Percentiles rank a stretch among this genome's conserved stretches.
Conservation (phyloP, 2,113 vertebrate genomes). For the Pelusios castaneus region DNA sequence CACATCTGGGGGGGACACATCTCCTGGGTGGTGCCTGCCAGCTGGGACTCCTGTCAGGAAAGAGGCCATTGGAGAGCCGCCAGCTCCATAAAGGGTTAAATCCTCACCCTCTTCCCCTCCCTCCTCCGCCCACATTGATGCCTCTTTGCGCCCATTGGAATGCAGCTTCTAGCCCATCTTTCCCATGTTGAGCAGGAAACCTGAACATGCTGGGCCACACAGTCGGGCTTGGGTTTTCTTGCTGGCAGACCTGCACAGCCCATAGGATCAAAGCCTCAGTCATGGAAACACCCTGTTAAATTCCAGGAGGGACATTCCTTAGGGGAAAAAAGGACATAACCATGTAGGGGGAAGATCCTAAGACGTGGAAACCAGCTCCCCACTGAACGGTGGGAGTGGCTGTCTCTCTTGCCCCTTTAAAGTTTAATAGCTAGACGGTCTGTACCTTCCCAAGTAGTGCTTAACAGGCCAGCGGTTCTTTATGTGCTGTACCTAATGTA, state of each 20-base stretch:
- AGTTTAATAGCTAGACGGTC: not conserved
- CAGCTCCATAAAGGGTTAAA: not conserved
- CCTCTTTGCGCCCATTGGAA: not conserved
- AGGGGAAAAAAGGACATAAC: not conserved
- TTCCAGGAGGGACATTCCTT: not conserved
- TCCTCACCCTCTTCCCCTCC: not conserved
- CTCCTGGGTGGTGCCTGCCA: not conserved
- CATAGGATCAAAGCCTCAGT: not conserved
- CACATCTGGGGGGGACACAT: no score
- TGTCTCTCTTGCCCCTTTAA: accelerated
- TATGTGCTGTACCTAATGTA: constrained; percentile 17
- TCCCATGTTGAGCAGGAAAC: not conserved
- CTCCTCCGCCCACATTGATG: not conserved
- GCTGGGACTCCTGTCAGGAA: not conserved
- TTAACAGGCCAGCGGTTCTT: constrained; percentile 34
- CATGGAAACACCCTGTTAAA: not conserved
- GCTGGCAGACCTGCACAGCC: not conserved
- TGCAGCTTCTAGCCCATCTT: not conserved
- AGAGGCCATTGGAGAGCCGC: not conserved
- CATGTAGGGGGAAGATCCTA: not conserved
- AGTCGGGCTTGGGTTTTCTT: not conserved
- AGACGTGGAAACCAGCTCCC: not conserved
- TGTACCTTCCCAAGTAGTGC: not conserved
- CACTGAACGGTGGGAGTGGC: accelerated
- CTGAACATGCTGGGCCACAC: not conserved